Evolutionary conservation across 2,113 vertebrate species (phyloP).

Genomic region (Centrocercus urophasianus): DNA sequence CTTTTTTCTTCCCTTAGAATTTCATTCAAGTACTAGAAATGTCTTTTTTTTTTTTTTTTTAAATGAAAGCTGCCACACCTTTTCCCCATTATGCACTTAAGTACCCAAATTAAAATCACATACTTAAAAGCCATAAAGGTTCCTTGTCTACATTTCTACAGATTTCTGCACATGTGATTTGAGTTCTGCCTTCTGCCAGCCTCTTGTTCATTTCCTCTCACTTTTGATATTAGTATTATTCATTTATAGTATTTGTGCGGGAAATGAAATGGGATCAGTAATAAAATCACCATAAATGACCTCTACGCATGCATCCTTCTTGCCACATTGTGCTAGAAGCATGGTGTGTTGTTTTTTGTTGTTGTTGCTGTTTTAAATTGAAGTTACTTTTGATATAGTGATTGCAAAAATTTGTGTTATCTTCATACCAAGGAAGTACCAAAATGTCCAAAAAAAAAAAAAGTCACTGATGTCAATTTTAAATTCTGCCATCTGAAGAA

Average conservation of each 20-base stretch:
- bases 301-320: not conserved
- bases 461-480: not conserved
- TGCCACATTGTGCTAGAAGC: not conserved
- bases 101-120: not conserved
- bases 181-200: not conserved
- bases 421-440: not conserved
- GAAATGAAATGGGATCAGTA: not conserved
- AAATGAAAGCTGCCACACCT: not conserved
- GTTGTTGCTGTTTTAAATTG: not conserved
- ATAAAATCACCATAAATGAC: not conserved
- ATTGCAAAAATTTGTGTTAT: not conserved
- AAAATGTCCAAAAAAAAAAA: not conserved
- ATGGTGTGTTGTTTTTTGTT: not conserved
- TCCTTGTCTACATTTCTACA: not conserved
- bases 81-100: not conserved
- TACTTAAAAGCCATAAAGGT: not conserved
- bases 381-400: not conserved
- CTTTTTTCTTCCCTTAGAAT: not conserved
- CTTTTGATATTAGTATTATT: not conserved
- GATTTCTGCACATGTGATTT: rapidly evolving
- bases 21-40: not conserved
- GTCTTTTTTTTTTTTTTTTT: too few relatives aligned
- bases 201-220: not conserved
- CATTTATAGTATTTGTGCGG: rapidly evolving
- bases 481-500: not conserved